These are phyloP conservation scores for Drosophila serrata DNA, from an alignment of 1,140 invertebrate genomes.

Conservation along the genomic window DNA sequence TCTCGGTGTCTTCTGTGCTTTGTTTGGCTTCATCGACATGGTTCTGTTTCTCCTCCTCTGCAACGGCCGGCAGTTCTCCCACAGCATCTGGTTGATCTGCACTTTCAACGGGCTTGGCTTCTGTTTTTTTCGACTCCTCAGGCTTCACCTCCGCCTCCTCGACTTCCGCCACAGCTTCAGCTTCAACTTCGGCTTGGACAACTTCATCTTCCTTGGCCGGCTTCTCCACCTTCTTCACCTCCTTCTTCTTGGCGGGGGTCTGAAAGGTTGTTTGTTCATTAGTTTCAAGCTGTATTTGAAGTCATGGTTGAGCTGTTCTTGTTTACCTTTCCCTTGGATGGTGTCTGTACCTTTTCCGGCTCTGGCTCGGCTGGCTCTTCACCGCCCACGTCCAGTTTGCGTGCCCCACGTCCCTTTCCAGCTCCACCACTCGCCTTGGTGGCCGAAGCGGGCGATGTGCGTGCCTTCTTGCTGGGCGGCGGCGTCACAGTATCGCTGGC, in stretches of 20 bases:
- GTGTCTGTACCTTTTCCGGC: constrained; percentile 41
- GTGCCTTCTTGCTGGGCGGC: constrained; percentile 80
- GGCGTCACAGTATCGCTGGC: constrained; percentile 59
- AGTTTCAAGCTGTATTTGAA: not conserved
- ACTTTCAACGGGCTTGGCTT: constrained; percentile 21
- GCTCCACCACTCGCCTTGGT: constrained; percentile 56
- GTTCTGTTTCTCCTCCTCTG: constrained; percentile 56
- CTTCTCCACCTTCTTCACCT: constrained; percentile 47
- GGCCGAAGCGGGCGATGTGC: constrained; percentile 63
- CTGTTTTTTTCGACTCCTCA: constrained; percentile 23
- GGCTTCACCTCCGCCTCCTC: constrained; percentile 22
- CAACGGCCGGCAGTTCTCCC: constrained; percentile 20
- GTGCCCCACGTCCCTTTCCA: constrained; percentile 69
- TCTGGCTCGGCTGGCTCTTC: constrained; percentile 46
- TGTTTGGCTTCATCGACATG: constrained; percentile 56
- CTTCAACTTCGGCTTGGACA: constrained; percentile 8
- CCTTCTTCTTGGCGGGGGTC: constrained; percentile 60
- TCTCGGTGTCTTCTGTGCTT: constrained; percentile 41
- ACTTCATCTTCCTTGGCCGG: constrained; percentile 23
- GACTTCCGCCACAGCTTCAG: not conserved
- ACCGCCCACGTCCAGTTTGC: constrained; percentile 68
- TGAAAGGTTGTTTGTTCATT: constrained; percentile 15
- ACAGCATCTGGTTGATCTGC: constrained; percentile 61
- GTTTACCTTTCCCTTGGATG: constrained; percentile 57
- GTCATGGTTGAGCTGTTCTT: not conserved